These are phyloP conservation scores for Parasteatoda lunata DNA, from an alignment of 2,888 invertebrate species.

Conservation along the genomic window DNA sequence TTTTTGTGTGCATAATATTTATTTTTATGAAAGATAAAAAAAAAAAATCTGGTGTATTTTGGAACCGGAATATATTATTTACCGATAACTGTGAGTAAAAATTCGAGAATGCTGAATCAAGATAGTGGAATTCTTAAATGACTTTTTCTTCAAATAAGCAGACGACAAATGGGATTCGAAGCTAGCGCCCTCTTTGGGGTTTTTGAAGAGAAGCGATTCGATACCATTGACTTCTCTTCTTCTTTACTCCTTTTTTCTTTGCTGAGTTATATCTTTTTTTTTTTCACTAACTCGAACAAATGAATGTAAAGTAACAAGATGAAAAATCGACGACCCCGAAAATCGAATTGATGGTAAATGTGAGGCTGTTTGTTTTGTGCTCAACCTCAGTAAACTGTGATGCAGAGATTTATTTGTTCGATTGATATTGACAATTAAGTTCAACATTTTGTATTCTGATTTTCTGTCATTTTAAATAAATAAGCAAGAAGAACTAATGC, in stretches of 20 bases:
- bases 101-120: constrained; percentile 39
- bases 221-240: constrained; percentile 48
- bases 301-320: constrained; percentile 35
- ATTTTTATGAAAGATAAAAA: constrained; percentile 36
- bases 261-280: constrained; percentile 10
- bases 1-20: constrained; percentile 46
- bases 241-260: constrained; percentile 8
- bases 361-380: constrained; percentile 46
- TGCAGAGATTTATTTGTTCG: constrained; percentile 52
- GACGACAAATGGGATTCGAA: constrained; percentile 39
- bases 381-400: constrained; percentile 41
- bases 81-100: constrained; percentile 51
- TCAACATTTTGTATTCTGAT: constrained; percentile 22
- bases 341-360: constrained; percentile 51
- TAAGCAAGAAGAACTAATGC: too few species aligned
- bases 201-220: constrained; percentile 37
- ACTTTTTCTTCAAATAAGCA: constrained; percentile 39
- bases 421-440: constrained; percentile 58
- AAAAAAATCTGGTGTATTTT: constrained; percentile 11
- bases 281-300: neutral
- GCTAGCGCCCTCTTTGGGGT: constrained; percentile 43
- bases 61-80: constrained; percentile 49
- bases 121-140: constrained; percentile 59
- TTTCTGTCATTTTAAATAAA: neutral
- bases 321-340: constrained; percentile 40